A percentile compares a stretch with the other conserved stretches of the same genome.
These are phyloP conservation scores for Scalopus aquaticus DNA, from an alignment of 2,113 vertebrate species.

Conservation along the genomic window DNA sequence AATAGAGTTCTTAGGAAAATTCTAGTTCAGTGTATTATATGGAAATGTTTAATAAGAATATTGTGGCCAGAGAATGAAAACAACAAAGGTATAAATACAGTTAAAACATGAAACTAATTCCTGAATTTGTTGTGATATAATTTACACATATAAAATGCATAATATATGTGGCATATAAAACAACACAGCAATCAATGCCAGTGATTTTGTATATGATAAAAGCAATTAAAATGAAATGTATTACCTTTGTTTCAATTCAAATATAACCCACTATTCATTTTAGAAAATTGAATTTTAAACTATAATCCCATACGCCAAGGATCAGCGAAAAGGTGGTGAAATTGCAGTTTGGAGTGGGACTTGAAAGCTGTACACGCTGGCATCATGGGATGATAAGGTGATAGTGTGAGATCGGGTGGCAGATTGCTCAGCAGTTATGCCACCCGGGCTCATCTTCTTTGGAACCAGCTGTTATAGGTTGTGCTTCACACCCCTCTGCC, in stretches of 20 bases:
- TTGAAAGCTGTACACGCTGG: background rate
- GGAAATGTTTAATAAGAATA: conserved; percentile 16
- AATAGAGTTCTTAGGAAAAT: conserved; percentile 25
- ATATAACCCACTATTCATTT: background rate
- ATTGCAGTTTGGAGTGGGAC: background rate
- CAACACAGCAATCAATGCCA: background rate
- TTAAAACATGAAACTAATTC: background rate
- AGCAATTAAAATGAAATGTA: background rate
- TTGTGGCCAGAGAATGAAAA: background rate
- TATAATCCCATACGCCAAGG: background rate
- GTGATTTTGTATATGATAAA: background rate
- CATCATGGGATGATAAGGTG: background rate
- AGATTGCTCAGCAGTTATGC: background rate
- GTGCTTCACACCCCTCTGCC: background rate
- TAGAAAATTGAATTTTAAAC: background rate
- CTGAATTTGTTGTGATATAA: conserved; percentile 17
- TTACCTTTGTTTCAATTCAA: conserved; percentile 3
- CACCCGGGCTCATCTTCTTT: background rate
- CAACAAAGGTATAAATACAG: background rate
- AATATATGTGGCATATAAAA: background rate
- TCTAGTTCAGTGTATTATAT: background rate
- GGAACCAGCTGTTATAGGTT: background rate
- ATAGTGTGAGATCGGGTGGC: background rate
- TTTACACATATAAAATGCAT: background rate
- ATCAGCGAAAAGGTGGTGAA: background rate